Conservation (phyloP, 2,888 invertebrate species). For the Deilephila elpenor region DNA sequence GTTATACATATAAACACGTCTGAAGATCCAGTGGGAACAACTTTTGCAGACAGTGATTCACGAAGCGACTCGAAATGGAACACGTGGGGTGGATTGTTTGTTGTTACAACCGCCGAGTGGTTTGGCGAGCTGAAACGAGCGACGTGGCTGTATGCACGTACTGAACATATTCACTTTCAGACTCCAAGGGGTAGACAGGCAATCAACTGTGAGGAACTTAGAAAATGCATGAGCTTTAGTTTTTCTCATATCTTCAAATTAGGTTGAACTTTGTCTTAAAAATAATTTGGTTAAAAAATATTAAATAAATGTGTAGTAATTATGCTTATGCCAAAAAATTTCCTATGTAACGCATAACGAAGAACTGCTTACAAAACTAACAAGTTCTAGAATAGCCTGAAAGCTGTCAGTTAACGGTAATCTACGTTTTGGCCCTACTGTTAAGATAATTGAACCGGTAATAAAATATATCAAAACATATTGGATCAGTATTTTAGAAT, state of each 20-base stretch:
- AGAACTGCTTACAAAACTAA: no score
- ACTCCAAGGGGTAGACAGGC: background rate
- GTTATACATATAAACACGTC: background rate
- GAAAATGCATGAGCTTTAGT: no score
- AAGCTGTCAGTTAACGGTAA: no score
- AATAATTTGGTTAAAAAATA: no score
- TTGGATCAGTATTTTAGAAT: background rate
- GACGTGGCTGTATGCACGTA: conserved; percentile 5
- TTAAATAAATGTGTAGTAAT: no score
- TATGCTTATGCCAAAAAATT: no score
- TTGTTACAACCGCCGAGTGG: conserved; percentile 20
- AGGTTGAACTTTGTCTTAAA: no score
- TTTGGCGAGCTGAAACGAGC: background rate
- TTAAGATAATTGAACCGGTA: no score
- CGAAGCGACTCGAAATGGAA: conserved; percentile 1
- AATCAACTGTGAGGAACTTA: background rate
- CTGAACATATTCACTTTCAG: background rate
- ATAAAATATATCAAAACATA: background rate
- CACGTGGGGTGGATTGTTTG: conserved; percentile 8
- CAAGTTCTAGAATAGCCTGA: no score
- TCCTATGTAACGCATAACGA: no score
- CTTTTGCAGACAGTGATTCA: background rate
- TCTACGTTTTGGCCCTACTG: no score
- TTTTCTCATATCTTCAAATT: no score
- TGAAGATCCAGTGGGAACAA: conserved; percentile 10